Evolutionary conservation across 2,888 invertebrate genomes (phyloP), one percentile per base, ranked within the genome.

Genomic region (Agrypnus murinus): DNA sequence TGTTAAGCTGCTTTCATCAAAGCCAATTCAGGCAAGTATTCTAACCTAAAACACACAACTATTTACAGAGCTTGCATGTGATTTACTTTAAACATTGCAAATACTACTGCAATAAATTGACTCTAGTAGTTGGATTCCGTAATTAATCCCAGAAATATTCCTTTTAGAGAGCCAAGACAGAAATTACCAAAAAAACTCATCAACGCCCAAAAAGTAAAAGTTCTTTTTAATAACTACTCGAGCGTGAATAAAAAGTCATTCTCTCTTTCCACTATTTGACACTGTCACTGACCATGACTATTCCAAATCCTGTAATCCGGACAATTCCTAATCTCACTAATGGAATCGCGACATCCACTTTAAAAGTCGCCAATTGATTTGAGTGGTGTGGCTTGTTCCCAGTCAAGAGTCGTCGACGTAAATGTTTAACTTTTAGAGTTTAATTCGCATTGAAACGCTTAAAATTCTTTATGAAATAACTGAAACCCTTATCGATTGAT

Each of bases 291-390:
- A 62, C 62, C 62, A 62, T 17, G 46, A 62, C 62, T 62, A 48
- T 34, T 62, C 46, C 32, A 34, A 48, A 46, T 32, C 48, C 62
- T 17, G 62, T 62, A 62, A 62, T 45, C 45, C 46, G 10, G 10
- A 53, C 53, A 53, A 64, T 64, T 25, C 48, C 12, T 58, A 81
- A 82, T 81, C 80, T 79, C 79, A 73, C 78, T 82, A 81, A 81
- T 82, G 81, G 81, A 81, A 80, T 77, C 76, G 78, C 75, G 71
- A 76, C 75, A 76, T 77, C 77, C 75, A 79, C 79, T 81, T 79
- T 77, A 79, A 79, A 80, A 79, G 81, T 80, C 77, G 72, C 75
- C 81, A 80, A 80, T 81, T 79, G 79, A 81, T 80, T 80, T 79
- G 79, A 81, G 80, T 80, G 80, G 77, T 78, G 78, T 75, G 75